These are phyloP conservation scores for Buphagus erythrorhynchus DNA, from an alignment of 2,797 vertebrate genomes.

Conservation along the genomic window DNA sequence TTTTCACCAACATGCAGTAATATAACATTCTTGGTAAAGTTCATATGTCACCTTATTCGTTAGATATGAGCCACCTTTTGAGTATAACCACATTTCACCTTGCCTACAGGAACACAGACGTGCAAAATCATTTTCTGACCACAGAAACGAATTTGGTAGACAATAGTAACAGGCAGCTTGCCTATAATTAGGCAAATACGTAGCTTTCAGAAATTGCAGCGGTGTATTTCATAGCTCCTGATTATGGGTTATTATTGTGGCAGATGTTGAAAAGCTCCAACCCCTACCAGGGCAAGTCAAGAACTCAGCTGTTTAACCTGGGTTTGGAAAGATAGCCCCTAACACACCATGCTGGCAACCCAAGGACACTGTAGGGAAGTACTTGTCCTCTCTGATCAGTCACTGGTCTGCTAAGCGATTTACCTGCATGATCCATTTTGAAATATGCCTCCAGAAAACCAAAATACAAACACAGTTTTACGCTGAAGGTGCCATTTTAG, in stretches of 20 bases:
- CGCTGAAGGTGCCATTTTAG: neutral
- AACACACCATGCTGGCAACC: neutral
- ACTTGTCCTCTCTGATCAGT: neutral
- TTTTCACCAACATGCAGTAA: neutral
- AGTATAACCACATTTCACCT: neutral
- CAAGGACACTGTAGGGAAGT: neutral
- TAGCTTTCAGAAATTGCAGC: neutral
- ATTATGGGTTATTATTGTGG: neutral
- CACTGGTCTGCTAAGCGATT: neutral
- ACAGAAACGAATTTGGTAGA: neutral
- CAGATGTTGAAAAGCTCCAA: neutral
- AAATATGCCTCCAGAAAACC: neutral
- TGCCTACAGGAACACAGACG: neutral
- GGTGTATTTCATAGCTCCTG: conserved; percentile 1
- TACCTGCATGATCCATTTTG: neutral
- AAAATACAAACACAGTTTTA: neutral
- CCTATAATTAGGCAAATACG: neutral
- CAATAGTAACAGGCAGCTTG: neutral
- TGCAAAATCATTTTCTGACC: neutral
- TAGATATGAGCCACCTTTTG: neutral
- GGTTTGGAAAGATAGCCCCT: neutral
- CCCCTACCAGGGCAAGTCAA: neutral
- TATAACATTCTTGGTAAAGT: neutral
- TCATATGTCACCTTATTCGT: neutral
- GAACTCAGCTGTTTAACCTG: neutral